Conservation (phyloP, 2,797 vertebrate species). For the Myotis daubentonii region DNA sequence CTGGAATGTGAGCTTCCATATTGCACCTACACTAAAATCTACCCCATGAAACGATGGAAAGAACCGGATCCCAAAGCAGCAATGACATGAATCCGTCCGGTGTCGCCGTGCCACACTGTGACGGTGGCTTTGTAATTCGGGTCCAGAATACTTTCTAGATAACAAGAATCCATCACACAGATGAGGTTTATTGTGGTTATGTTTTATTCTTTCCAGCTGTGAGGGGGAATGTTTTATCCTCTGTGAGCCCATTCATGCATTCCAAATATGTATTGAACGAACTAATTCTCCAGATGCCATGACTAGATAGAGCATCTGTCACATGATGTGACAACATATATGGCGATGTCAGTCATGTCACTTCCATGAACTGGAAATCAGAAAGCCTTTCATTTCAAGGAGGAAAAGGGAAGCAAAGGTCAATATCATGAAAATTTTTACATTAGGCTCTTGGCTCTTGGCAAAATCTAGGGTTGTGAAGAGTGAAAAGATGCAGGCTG, state of each 20-base stretch:
- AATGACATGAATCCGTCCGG: neutral
- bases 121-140: neutral
- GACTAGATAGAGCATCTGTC: neutral
- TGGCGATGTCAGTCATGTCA: neutral
- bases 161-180: neutral
- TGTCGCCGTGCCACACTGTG: neutral
- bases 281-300: neutral
- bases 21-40: neutral
- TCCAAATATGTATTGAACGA: neutral
- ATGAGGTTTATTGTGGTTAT: neutral
- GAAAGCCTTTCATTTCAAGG: neutral
- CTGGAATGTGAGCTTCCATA: neutral
- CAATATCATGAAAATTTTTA: neutral
- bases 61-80: neutral
- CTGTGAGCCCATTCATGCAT: neutral
- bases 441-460: neutral
- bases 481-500: neutral
- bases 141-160: neutral
- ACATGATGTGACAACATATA: neutral
- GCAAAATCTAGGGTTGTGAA: neutral
- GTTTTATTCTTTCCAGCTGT: neutral
- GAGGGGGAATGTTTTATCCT: neutral
- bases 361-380: neutral
- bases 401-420: neutral
- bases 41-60: neutral